Evolutionary conservation across 2,113 vertebrate species (phyloP), one percentile per base, ranked within the genome.

Genomic region (Corydoras maculifer): DNA sequence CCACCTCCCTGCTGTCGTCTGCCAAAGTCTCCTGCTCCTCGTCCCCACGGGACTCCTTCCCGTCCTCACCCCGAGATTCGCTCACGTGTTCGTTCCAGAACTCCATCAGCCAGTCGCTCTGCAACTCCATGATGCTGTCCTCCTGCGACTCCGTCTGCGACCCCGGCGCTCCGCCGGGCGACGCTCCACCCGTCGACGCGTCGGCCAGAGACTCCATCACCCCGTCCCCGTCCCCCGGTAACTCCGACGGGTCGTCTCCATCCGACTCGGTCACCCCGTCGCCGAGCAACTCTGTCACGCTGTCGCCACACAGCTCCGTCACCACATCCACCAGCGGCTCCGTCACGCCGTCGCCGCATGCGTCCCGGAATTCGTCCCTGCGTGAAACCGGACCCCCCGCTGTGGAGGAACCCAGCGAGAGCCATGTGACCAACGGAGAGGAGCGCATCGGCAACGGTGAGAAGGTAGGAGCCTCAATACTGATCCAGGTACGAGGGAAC

Each of bases 221-320:
- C 70, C 66, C 3, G 67, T 69, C 32, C 70, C 66, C 3, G 67
- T 69, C 0, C n/a, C 15, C 63, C 62, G 29, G 53, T 53, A 35
- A 60, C 35, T 50, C 13, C 12, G 2, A 10, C 13, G 3, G n/a
- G 10, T 11, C 35, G 29, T 54, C 65, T 2, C 65, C 14, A 3
- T 57, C n/a, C 2, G 31, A 43, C 25, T 76, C 74, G 3, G 55
- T 58, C 2, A 31, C 13, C 5, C 54, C 14, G 54, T 57, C 54
- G 54, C 14, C 57, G 8, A 2, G 18, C 5, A 57, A 60, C 12
- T 69, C 55, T 32, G 48, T n/a, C 18, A 5, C 9, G 5, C 18
- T 11, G 25, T 59, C 57, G 2, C n/a, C 57, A 3, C 18, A 15
- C 57, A 9, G 18, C 4, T 25, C 58, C 25, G 25, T 62, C 63